Evolutionary conservation across 2,888 invertebrate genomes (phyloP).

Genomic region (Deladenus siricidicola): DNA sequence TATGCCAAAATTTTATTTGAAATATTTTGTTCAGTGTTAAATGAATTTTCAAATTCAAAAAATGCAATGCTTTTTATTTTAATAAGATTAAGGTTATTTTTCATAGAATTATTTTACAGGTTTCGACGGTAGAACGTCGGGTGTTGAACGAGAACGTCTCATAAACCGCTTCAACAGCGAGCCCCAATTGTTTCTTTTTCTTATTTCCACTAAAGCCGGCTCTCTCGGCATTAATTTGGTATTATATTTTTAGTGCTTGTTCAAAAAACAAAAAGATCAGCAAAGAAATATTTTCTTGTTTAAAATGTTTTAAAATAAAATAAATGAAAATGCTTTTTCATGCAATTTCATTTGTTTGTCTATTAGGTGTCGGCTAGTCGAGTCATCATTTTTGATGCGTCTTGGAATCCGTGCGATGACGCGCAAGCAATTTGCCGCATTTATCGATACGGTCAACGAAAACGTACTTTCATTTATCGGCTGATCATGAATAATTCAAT

Average conservation of each 20-base stretch:
- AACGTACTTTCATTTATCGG: conserved; percentile 80
- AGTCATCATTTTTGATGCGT: conserved; percentile 92
- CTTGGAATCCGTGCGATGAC: conserved; percentile 94
- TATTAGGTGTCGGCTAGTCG: conserved; percentile 70
- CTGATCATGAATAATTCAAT: conserved; percentile 91
- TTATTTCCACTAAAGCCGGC: conserved; percentile 72
- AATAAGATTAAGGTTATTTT: too few species aligned
- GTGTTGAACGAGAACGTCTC: conserved; percentile 83
- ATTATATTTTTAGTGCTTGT: too few species aligned
- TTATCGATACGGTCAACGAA: conserved; percentile 68
- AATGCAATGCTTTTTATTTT: not conserved
- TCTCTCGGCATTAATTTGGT: conserved; percentile 78
- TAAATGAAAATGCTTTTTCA: not conserved
- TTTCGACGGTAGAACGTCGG: conserved; percentile 88
- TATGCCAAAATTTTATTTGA: too few species aligned
- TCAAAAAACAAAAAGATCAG: not conserved
- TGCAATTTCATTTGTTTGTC: too few species aligned
- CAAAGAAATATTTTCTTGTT: not conserved
- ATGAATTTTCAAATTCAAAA: not conserved
- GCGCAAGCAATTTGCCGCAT: conserved; percentile 69
- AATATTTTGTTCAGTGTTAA: too few species aligned
- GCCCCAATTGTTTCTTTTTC: conserved; percentile 75
- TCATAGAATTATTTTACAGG: conserved; percentile 60
- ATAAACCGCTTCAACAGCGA: conserved; percentile 92
- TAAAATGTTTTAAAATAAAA: not conserved